Evolutionary conservation across 2,113 vertebrate genomes (phyloP), one percentile per base, ranked within the genome.

Genomic region (Podarcis muralis): DNA sequence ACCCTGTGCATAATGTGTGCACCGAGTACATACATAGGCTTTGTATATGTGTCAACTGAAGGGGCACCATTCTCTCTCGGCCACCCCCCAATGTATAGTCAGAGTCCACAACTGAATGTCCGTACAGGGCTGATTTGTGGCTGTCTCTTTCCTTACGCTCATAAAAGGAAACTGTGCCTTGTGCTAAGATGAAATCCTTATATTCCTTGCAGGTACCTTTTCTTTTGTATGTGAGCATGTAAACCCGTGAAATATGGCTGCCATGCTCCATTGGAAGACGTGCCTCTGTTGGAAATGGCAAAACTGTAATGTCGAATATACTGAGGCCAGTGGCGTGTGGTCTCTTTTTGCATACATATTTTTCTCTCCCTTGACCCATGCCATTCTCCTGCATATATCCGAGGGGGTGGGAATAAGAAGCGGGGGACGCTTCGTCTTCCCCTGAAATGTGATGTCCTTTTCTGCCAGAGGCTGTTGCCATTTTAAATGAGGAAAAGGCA

Each of bases 401-500:
- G 94, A 91, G 40, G 15, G 15, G 35, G 4, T 35, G 48, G 40
- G 30, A 53, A n/a, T 68, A 71, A 32, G 40, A 40, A 20, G 9
- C 48, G 69, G 53, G 57, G 35, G 79, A 48, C 30, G 23, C 97
- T 96, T 96, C 95, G 96, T 97, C 97, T 97, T 92, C 0, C 95
- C 93, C 92, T 93, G 97, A 97, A 97, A 97, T 97, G 96, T 94
- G 96, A 97, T 98, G 97, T 97, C 97, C 97, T 98, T 97, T 97
- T 97, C 97, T 97, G 97, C 97, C 97, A 98, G 97, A 96, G 97
- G 97, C 97, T 97, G 97, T 97, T 97, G 96, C 95, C 96, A 94
- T 97, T 97, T 97, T 97, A 97, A 97, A 97, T 97, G 97, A 97
- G 97, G 97, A 96, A 97, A 97, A 97, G 95, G 97, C 97, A 97